Base-by-base conservation (phyloP, 1,140 invertebrate species). In the Bombus soroeensis region DNA sequence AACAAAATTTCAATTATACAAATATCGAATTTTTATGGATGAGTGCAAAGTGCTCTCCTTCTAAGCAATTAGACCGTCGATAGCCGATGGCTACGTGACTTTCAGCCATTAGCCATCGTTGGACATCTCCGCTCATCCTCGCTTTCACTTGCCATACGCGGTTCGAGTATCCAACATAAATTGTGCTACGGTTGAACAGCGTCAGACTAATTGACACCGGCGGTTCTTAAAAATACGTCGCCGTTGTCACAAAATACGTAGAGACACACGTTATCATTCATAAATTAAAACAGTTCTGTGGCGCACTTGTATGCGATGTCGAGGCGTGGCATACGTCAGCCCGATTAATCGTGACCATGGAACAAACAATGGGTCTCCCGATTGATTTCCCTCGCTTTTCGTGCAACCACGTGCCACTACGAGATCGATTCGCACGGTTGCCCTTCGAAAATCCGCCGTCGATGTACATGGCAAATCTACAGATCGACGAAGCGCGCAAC, bases 381-480 rank as follows among this genome's bases (percentile, higher is more conserved):
- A 72, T 80, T 85, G 83, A 79, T 85, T 80, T 68, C 75, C 64
- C 74, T 53, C 76, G 71, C 66, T 76, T 84, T 81, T 80, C 85
- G 70, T 76, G n/a, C 32, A 37, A 37, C 76, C 78, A 68, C 77
- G 79, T 83, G 87, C 81, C 84, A 39, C 81, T 62, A 62, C 59
- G 84, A n/a, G 83, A 86, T 89, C 89, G 88, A 91, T 91, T 89
- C 77, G 83, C 89, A 79, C 86, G 88, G 75, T 41, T 72, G 71
- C 80, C 10, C 71, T 86, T 91, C 59, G 89, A 88, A 91, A 91
- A 85, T 90, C 79, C 81, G 28, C 3, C 5, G 57, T 37, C 59
- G 47, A 68, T 47, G 72, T 68, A 57, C 79, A 37, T 57, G 73
- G 62, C 22, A 43, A 78, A 82, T 72, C 66, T 74, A 39, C 76